phyloP scores from a whole-genome alignment of 2,888 invertebrate genomes.

The Choreutis nemorana region DNA sequence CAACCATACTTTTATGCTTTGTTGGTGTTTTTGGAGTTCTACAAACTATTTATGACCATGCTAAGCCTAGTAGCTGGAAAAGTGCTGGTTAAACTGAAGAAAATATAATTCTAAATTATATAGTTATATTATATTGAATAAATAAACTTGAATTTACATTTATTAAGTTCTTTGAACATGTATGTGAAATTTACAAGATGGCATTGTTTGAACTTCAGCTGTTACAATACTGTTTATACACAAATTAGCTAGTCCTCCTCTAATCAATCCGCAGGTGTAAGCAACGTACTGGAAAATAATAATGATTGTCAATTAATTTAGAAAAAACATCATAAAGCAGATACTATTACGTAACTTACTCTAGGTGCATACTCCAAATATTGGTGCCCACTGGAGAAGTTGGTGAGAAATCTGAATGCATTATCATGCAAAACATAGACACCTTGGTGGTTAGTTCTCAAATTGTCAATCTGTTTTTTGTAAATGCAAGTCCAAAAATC shows the following conservation, averaged over 20 bases:
- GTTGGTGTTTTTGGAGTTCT: slow-evolving; percentile 16
- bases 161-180: slow-evolving; percentile 79
- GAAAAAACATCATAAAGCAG: neutral
- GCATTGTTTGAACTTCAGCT: slow-evolving; percentile 92
- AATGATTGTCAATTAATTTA: neutral
- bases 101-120: neutral
- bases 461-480: slow-evolving; percentile 97
- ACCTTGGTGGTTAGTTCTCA: slow-evolving; percentile 97
- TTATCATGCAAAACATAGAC: slow-evolving; percentile 98
- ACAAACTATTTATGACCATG: slow-evolving; percentile 15
- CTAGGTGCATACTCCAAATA: slow-evolving; percentile 91
- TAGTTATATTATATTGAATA: too few relatives aligned
- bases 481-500: slow-evolving; percentile 99
- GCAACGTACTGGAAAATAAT: slow-evolving; percentile 77
- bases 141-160: slow-evolving; percentile 2
- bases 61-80: slow-evolving; percentile 24
- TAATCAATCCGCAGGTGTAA: slow-evolving; percentile 93
- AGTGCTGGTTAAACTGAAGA: slow-evolving; percentile 9
- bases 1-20: slow-evolving; percentile 16
- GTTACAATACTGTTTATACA: slow-evolving; percentile 94
- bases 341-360: slow-evolving; percentile 42
- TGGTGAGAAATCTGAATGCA: slow-evolving; percentile 88
- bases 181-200: slow-evolving; percentile 91
- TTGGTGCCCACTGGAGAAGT: slow-evolving; percentile 88
- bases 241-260: slow-evolving; percentile 94